Base-by-base conservation (phyloP, 2,113 vertebrate genomes). In the Eulemur macaco region DNA sequence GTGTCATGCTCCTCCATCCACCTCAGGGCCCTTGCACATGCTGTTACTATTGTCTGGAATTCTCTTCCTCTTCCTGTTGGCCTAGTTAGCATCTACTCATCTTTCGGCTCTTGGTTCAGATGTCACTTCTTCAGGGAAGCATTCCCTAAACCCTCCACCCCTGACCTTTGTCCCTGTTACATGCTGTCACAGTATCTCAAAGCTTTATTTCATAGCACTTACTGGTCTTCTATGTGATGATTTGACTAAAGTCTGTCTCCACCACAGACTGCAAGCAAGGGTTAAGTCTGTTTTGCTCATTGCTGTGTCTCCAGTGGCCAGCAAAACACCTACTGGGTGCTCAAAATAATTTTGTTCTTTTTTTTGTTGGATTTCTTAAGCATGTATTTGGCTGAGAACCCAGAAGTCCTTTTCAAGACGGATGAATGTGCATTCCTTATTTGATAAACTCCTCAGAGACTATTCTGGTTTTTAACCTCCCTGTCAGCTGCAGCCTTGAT, bases 1-100 rank as follows among this genome's bases (percentile, higher is more conserved):
- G 84, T 0, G 23, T 90, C 95, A 86, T 0, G 0, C 68, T 47
- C 37, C 74, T 88, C 93, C 54, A 42, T 42, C 74, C 37, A 39
- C 91, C 82, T 12, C 89, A n/a, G 91, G 83, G 78, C 95, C 89
- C 93, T 94, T 94, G 96, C 45, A 68, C 52, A 78, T 37, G 73
- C 85, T 76, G 23, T 63, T 63, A 42, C 31, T 34, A 83, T 29
- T 54, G 56, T 76, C 88, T 91, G 93, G 91, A 86, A 89, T 95
- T 92, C 39, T 56, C 73, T 91, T 63, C 86, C 82, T 54, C 85
- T 85, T 97, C 96, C 86, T 69, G 60, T 80, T 86, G 69, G 73
- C 88, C 80, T 92, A 37, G 21, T 86, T 74, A 20, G 45, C 54
- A 87, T 56, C 64, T 63, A 69, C 58, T 92, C 60, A 81, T 81